A percentile compares a stretch with the other conserved stretches of the same genome.
Conservation (phyloP, 2,113 vertebrate species). For the Rhinoptilus africanus region DNA sequence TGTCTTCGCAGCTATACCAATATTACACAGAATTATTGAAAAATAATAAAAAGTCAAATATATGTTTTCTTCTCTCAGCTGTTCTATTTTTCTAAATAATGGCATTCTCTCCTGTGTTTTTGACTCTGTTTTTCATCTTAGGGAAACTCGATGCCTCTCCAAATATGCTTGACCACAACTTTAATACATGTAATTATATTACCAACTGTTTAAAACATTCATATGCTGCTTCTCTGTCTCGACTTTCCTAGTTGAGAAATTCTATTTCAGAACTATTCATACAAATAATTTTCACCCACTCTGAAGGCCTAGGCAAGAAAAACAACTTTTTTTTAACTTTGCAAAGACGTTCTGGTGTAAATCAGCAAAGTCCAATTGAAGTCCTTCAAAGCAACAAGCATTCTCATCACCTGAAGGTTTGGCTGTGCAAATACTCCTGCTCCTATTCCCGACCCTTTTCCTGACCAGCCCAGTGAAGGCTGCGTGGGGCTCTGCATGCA, state of each 20-base stretch:
- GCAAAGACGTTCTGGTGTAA: background rate
- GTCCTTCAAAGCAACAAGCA: background rate
- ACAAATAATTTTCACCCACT: background rate
- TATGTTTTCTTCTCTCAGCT: background rate
- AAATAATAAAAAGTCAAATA: background rate
- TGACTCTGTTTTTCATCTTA: background rate
- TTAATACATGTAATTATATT: background rate
- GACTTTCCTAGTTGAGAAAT: no score
- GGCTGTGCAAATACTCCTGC: background rate
- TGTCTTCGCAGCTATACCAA: background rate
- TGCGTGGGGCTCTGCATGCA: background rate
- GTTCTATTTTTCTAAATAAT: background rate
- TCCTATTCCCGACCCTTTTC: fast-evolving
- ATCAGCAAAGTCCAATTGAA: background rate
- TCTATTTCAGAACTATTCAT: background rate
- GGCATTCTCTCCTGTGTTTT: background rate
- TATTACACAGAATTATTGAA: background rate
- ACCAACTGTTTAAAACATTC: background rate
- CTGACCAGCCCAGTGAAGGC: fast-evolving
- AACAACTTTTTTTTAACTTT: background rate
- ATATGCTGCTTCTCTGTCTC: background rate
- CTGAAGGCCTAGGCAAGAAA: background rate
- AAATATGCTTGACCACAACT: background rate
- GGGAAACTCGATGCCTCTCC: background rate
- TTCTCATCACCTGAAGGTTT: background rate